Base-by-base conservation (phyloP, 2,797 vertebrate genomes). In the Limnodromus scolopaceus region DNA sequence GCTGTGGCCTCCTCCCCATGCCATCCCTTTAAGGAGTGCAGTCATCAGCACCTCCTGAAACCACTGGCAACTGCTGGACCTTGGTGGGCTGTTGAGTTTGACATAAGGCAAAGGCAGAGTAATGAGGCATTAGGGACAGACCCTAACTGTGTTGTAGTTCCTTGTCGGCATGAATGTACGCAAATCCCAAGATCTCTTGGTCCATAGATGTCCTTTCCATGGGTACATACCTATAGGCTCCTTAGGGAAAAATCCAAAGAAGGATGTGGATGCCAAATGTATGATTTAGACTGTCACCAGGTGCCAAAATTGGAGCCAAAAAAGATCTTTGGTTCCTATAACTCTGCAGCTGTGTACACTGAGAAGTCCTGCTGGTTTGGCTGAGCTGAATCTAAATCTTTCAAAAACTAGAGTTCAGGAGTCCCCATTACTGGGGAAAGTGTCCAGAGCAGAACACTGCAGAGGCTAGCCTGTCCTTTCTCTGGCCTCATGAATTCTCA, bases 281-380 rank as follows among this genome's bases (percentile, higher is more conserved):
- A 64, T 81, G 57, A 86, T 84, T 97, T 93, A 94, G 74, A 86
- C 54, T 81, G 69, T 68, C 72, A 90, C 54, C 61, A 86, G 72
- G 61, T 94, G 86, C 11, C 0, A 72, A 93, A 87, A 74, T 92
- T 80, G 74, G 39, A 95, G 87, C 75, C 84, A 92, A 90, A 92
- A 96, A 81, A 46, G 24, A 63, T 93, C 65, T 84, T 87, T 76
- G 13, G 13, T 76, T 95, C 70, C 77, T 90, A 30, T 66, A 78
- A 39, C 27, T 92, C 69, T 95, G 74, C 92, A 97, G 80, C 83
- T 96, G 92, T 79, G 65, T 90, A 93, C 83, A 90, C 87, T 90
- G 45, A 81, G 72, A 84, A 90, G 65, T 78, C 69, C 69, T 88
- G 76, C 57, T 90, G 76, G 27, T 90, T 94, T 94, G 76, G 65